A percentile compares a stretch with the other conserved stretches of the same genome.
phyloP scores from a whole-genome alignment of 2,888 invertebrate genomes.

The Archaeoteleia sp. region DNA sequence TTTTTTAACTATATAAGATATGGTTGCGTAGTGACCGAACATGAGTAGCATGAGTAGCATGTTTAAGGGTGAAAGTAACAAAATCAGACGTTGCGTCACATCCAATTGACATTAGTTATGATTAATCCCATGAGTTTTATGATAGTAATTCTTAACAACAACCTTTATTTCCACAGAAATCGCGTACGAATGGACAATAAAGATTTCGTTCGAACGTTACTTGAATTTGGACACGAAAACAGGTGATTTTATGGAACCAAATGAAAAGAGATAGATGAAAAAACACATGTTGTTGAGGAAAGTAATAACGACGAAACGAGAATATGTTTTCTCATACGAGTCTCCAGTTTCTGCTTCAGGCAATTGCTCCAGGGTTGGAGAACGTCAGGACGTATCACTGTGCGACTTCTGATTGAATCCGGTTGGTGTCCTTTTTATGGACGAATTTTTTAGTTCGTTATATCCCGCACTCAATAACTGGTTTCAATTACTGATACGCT shows the following conservation, averaged over 20 bases:
- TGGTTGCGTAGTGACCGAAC: too few relatives aligned
- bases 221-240: slow-evolving; percentile 1
- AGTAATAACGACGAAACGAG: slow-evolving; percentile 9
- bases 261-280: slow-evolving; percentile 1
- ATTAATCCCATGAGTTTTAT: too few relatives aligned
- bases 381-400: slow-evolving; percentile 8
- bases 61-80: too few relatives aligned
- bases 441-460: slow-evolving; percentile 45
- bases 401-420: slow-evolving; percentile 45
- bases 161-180: too few relatives aligned
- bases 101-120: too few relatives aligned
- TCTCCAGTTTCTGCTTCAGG: slow-evolving; percentile 11
- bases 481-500: slow-evolving; percentile 53
- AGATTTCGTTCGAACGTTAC: slow-evolving; percentile 43
- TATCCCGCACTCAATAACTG: slow-evolving; percentile 47
- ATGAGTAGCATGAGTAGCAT: too few relatives aligned
- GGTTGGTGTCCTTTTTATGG: slow-evolving; percentile 37
- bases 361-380: slow-evolving; percentile 8
- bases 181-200: slow-evolving; percentile 53
- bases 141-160: too few relatives aligned
- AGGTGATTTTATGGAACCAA: background rate
- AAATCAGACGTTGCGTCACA: too few relatives aligned
- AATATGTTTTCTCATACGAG: slow-evolving; percentile 39
- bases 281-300: slow-evolving; percentile 7
- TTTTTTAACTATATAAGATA: too few relatives aligned